phyloP scores from a whole-genome alignment of 2,113 vertebrate species.

The Phrynosoma platyrhinos region DNA sequence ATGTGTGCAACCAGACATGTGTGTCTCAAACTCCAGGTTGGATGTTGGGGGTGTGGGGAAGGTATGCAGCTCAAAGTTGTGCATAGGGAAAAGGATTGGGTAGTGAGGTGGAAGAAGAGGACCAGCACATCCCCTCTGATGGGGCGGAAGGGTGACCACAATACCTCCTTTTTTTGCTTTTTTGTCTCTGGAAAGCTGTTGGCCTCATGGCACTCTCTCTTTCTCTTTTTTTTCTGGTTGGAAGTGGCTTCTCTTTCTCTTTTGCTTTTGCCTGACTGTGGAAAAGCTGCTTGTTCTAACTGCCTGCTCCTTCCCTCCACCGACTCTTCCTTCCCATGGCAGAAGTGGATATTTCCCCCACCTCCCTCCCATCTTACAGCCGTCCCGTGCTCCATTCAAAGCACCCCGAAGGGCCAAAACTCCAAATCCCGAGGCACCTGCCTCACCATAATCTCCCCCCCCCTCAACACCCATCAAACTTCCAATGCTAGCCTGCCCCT shows the following conservation, averaged over 20 bases:
- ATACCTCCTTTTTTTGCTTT: slow-evolving; percentile 61
- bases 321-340: slow-evolving; percentile 64
- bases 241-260: slow-evolving; percentile 76
- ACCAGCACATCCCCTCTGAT: slow-evolving; percentile 59
- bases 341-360: slow-evolving; percentile 67
- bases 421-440: neutral
- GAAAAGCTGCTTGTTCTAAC: slow-evolving; percentile 83
- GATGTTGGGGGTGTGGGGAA: slow-evolving; percentile 16
- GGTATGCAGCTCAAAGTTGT: slow-evolving; percentile 53
- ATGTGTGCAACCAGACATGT: neutral
- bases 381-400: slow-evolving; percentile 86
- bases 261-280: slow-evolving; percentile 83
- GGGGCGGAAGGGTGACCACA: slow-evolving; percentile 56
- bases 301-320: slow-evolving; percentile 75
- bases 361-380: slow-evolving; percentile 78
- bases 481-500: neutral
- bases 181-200: slow-evolving; percentile 67
- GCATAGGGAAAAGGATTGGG: slow-evolving; percentile 39
- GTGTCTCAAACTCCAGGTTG: slow-evolving; percentile 15
- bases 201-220: slow-evolving; percentile 79
- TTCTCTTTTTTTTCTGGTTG: slow-evolving; percentile 78
- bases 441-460: neutral
- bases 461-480: neutral
- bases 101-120: slow-evolving; percentile 1
- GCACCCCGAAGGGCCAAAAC: slow-evolving; percentile 81